These are phyloP conservation scores for Leptoteleia sp. DNA, from an alignment of 1,140 invertebrate species.

Conservation along the genomic window DNA sequence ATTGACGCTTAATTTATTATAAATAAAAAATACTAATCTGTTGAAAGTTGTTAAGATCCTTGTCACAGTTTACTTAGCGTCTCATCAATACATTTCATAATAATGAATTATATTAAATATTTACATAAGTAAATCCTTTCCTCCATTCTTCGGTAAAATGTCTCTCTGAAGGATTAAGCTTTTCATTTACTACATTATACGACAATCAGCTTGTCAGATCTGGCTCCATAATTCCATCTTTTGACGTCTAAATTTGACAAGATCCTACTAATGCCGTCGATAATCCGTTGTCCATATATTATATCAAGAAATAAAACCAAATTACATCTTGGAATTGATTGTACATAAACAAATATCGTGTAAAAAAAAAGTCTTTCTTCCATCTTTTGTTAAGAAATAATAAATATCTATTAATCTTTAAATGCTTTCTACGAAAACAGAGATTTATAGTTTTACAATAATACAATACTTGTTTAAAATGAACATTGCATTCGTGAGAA, in stretches of 20 bases:
- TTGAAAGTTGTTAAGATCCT: not conserved
- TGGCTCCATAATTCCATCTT: constrained; percentile 30
- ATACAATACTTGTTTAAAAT: no score
- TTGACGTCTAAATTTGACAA: constrained; percentile 49
- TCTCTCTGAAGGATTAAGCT: constrained; percentile 27
- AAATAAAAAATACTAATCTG: constrained; percentile 6
- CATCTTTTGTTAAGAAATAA: no score
- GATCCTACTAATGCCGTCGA: constrained; percentile 40
- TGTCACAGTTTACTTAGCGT: constrained; percentile 14
- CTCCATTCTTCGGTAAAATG: constrained; percentile 34
- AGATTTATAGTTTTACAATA: no score
- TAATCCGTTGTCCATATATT: constrained; percentile 28
- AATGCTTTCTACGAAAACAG: no score
- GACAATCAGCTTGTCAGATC: constrained; percentile 44
- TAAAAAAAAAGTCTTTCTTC: no score
- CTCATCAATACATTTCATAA: constrained; percentile 22
- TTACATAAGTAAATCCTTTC: constrained; percentile 54
- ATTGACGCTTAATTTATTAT: constrained; percentile 6
- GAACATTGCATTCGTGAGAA: no score
- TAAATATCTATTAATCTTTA: no score
- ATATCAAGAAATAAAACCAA: not conserved
- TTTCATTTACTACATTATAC: constrained; percentile 37
- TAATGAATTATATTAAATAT: constrained; percentile 43
- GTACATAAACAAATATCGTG: no score
- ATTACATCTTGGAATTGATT: constrained; percentile 3